Base-by-base conservation (phyloP, 2,888 invertebrate species). In the Sinohyriopsis cumingii region DNA sequence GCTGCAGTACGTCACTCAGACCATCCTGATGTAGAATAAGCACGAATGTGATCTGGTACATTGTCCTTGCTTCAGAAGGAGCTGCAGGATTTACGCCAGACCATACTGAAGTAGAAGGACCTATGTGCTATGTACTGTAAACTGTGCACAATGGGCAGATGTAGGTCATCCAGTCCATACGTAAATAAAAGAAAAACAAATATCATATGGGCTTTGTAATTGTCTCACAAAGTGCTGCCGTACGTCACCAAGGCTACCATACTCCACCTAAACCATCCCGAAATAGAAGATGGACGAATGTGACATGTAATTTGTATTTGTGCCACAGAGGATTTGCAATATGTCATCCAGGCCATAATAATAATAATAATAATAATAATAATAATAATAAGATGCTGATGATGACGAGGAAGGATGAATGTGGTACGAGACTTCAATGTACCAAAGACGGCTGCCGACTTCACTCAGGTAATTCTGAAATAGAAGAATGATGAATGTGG, bases 181-280 rank as follows among this genome's bases (percentile, higher is more conserved):
- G 7, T 33, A 33, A 33, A 33, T 33, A 33, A 33, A 33, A 33
- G 7, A 33, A 33, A 33, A 7, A 9, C 33, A 33, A 33, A 33
- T 9, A 33, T 33, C 9, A 33, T 9, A 33, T 33, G 33, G 33
- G 7, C 7, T 33, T 33, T 33, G 33, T 33, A 7, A 33, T 33
- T 7, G 33, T 33, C 33, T 1, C 7, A 85, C 5, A 85, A 65
- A 3, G 83, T 83, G 61, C 83, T 84, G 57, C 78, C 77, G 67
- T 79, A 80, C 7, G 81, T 82, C 28, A 84, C 83, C 83, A 83
- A 84, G 83, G 62, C 83, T 85, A 55, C 78, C 76, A 67, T 79
- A 80, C 12, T 80, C 81, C 28, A 84, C 82, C 84, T 83, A 84
- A 20, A 81, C 72, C 71, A 75, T 78, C 76, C 28, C 28, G 28